Evolutionary conservation across 2,797 vertebrate genomes (phyloP), one percentile per base, ranked within the genome.

Genomic region (Petrocephalus schoutedeni): DNA sequence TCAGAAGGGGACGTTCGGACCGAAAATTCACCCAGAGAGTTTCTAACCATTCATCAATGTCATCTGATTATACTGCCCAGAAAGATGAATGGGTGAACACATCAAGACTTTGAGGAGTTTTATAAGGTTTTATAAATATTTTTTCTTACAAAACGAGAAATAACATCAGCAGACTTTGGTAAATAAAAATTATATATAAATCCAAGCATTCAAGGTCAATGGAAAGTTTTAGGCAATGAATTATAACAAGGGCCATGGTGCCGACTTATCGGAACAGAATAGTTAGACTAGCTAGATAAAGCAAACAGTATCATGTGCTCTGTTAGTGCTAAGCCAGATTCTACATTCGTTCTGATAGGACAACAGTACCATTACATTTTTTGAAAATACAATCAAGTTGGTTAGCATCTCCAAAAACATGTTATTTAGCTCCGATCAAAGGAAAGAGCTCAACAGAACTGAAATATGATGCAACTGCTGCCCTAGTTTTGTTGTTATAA

Each of bases 31-130:
- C 21, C 54, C 16, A 1, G 10, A 54, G 49, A 83, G 80, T 23
- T 83, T 45, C 14, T 36, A 86, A 32, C 32, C 56, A 86, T 58
- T 36, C 49, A 58, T 86, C 84, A 86, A 58, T 86, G 54, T 58
- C 53, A 23, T 58, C 84, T 57, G 32, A 86, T 86, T 57, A 32
- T 86, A 58, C 32, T 36, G 56, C 28, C 54, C 28, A 36, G 54
- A 86, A 86, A 86, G 54, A 86, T 58, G 53, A 86, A 54, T 57
- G 84, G 84, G 28, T 56, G 28, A 36, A 59, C 28, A 16, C 84
- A 57, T 56, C 21, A 41, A n/a, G 54, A 28, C 28, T 85, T 23
- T 16, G 0, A 85, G 14, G 36, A 16, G n/a, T 59, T 53, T 86
- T 58, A 57, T 57, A 23, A 36, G 84, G 23, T 59, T 45, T 86